phyloP scores from a whole-genome alignment of 2,797 vertebrate species.

The Sarcophilus harrisii region DNA sequence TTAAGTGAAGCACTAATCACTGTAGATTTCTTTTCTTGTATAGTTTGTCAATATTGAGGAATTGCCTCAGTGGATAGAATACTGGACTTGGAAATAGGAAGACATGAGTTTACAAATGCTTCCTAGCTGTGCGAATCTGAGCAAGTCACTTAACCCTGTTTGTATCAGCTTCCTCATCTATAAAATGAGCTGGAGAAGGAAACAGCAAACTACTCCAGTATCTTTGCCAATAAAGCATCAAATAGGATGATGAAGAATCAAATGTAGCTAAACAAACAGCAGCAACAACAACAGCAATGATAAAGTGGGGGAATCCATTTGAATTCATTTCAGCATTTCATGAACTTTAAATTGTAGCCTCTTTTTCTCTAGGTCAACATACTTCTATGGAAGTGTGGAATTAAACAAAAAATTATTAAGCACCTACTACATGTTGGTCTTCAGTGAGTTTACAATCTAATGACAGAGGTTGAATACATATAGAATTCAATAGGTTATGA shows the following conservation, averaged over 20 bases:
- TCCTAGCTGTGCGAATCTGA: not conserved
- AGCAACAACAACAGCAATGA: not conserved
- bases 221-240: no score
- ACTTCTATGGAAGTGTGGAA: not conserved
- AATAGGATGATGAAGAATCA: no score
- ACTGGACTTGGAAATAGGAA: not conserved
- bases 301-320: not conserved
- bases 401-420: not conserved
- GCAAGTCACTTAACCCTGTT: not conserved
- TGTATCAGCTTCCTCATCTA: not conserved
- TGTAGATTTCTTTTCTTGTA: not conserved
- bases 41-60: not conserved
- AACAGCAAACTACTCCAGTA: not conserved
- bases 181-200: not conserved
- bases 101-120: not conserved
- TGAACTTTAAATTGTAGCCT: not conserved
- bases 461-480: not conserved
- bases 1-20: not conserved
- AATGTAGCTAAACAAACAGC: not conserved
- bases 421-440: not conserved
- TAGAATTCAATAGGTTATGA: not conserved
- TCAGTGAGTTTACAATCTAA: not conserved
- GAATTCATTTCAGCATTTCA: not conserved
- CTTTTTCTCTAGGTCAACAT: not conserved
- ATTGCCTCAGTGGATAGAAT: not conserved